Evolutionary conservation across 2,113 vertebrate species (phyloP).

Genomic region (Pagrus major): DNA sequence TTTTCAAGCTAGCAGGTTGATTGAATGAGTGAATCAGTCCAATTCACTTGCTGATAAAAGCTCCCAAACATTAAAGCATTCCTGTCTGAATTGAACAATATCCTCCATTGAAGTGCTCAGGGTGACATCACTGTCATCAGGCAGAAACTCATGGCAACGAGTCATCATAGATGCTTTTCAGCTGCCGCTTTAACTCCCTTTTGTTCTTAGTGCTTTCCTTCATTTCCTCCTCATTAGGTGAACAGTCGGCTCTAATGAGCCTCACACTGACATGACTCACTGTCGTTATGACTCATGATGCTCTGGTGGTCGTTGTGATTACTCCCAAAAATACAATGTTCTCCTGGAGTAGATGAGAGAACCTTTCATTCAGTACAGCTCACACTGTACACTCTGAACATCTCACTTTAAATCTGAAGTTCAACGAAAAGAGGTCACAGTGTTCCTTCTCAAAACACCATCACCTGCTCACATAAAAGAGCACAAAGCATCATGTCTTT

Average conservation of each 20-base stretch:
- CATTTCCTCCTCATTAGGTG: conserved; percentile 30
- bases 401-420: not conserved
- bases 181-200: conserved; percentile 2
- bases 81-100: not conserved
- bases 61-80: not conserved
- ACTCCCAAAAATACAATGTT: not conserved
- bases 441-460: not conserved
- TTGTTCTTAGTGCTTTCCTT: conserved; percentile 3
- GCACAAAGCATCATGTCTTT: not conserved
- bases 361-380: not conserved
- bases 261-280: conserved; percentile 7
- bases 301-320: not conserved
- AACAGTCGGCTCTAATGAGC: not conserved
- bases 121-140: conserved; percentile 26
- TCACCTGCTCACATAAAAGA: not conserved
- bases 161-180: not conserved
- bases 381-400: no score
- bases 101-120: conserved; percentile 1
- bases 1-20: not conserved
- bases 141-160: conserved; percentile 1
- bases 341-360: not conserved
- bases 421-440: not conserved
- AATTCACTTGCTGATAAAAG: conserved; percentile 14
- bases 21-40: not conserved
- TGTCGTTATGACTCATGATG: conserved; percentile 11